Evolutionary conservation across 2,888 invertebrate species (phyloP), one percentile per base, ranked within the genome.

Genomic region (Campoletis raptor): DNA sequence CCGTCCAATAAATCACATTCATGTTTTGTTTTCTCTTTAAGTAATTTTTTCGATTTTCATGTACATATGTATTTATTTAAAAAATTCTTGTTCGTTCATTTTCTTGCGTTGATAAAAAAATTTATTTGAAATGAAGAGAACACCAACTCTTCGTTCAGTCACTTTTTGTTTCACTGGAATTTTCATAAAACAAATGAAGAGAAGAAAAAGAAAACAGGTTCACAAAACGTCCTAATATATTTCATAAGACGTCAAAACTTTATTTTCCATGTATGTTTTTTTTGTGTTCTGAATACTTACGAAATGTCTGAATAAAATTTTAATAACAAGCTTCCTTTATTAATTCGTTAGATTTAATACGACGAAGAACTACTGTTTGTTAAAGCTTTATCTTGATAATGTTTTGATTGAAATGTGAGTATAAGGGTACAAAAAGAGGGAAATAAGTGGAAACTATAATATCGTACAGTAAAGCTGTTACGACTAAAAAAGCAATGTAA

Each of bases 401-500:
- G 52, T 77, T 78, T 73, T 79, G 61, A 64, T 79, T 64, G 54
- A 77, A 52, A 79, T 66, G 40, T 15, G 24, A n/a, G 45, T 15
- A 48, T 15, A 52, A 48, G n/a, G 24, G 40, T 40, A n/a, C 72
- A n/a, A 42, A 15, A 73, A 81, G 30, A 66, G n/a, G n/a, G 64
- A 52, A 52, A 45, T 21, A 66, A 73, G 10, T 6, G n/a, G 36
- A 54, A 52, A 54, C 54, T 57, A 52, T 64, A 36, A 70, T 24
- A 48, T 69, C 64, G 52, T 61, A 66, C n/a, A 67, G 61, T 48
- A 72, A 81, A 72, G 37, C 69, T 61, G 76, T 54, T 76, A 81
- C 67, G 77, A 45, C 18, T 61, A 48, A 84, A 84, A 78, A 79
- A 77, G 57, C 24, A 61, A 81, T 48, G 76, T 73, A 82, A 85